Evolutionary conservation across 2,797 vertebrate species (phyloP).

Genomic region (Enteromius fasciolatus): DNA sequence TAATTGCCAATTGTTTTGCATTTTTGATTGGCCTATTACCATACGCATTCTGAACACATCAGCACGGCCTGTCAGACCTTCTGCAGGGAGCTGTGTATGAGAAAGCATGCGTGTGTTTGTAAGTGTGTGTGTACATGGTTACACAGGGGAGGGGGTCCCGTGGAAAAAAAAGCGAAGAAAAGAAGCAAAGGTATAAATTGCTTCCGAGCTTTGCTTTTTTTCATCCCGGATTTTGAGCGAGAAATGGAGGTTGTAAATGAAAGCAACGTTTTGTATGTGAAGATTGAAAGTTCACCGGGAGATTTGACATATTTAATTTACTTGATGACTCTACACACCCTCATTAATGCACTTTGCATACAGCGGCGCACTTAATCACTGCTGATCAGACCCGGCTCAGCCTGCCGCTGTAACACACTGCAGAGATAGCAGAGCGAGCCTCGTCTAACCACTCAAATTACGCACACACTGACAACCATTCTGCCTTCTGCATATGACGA

Average conservation of each 20-base stretch:
- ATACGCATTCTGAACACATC: slow-evolving; percentile 97
- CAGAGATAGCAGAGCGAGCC: slow-evolving; percentile 40
- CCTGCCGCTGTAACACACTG: slow-evolving; percentile 41
- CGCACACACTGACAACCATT: slow-evolving; percentile 32
- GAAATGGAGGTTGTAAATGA: slow-evolving; percentile 93
- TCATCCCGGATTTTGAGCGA: slow-evolving; percentile 71
- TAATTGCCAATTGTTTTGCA: slow-evolving; percentile 99
- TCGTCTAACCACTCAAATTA: slow-evolving; percentile 43
- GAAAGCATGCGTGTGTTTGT: slow-evolving; percentile 66
- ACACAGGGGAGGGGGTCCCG: slow-evolving; percentile 21
- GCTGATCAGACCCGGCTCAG: slow-evolving; percentile 88
- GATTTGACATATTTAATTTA: slow-evolving; percentile 99
- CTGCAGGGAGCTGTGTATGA: slow-evolving; percentile 75
- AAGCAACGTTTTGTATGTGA: slow-evolving; percentile 85
- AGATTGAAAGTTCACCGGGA: slow-evolving; percentile 94
- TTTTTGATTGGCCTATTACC: slow-evolving; percentile 99
- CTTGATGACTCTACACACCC: slow-evolving; percentile 96
- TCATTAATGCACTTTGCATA: slow-evolving; percentile 96
- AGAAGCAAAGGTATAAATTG: slow-evolving; percentile 86
- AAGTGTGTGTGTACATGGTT: slow-evolving; percentile 29
- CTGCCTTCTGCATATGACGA: slow-evolving; percentile 3
- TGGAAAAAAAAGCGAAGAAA: slow-evolving; percentile 5
- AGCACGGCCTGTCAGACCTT: slow-evolving; percentile 95
- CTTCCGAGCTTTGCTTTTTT: slow-evolving; percentile 85
- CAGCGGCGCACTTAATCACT: slow-evolving; percentile 91